Conservation (phyloP, 1,140 invertebrate species). For the Zaprionus davidi region DNA sequence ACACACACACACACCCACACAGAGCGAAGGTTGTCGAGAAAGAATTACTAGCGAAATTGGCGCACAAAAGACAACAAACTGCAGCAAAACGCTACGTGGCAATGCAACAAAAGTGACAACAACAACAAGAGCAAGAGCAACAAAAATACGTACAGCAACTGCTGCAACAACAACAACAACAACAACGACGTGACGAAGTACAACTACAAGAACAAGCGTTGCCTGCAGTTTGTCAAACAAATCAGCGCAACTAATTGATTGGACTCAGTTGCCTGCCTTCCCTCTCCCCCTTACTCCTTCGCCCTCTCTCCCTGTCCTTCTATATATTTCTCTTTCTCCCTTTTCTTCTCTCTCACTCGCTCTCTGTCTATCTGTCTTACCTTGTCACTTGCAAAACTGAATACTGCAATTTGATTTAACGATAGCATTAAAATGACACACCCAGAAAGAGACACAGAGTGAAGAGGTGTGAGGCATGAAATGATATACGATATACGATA, state of each 20-base stretch:
- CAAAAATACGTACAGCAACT: neutral
- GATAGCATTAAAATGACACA: slow-evolving; percentile 33
- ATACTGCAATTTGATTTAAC: slow-evolving; percentile 37
- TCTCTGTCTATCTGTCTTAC: neutral
- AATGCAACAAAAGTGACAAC: slow-evolving; percentile 27
- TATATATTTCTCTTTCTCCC: neutral
- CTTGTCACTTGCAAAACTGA: slow-evolving; percentile 23
- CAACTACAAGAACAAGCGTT: slow-evolving; percentile 2
- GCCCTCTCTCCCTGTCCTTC: no score
- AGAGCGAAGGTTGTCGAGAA: neutral
- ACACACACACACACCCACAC: slow-evolving; percentile 11
- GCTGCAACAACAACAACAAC: no score
- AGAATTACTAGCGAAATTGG: slow-evolving; percentile 40
- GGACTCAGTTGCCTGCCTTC: neutral
- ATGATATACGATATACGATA: neutral
- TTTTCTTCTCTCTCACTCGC: neutral
- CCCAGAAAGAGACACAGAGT: neutral
- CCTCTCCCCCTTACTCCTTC: neutral
- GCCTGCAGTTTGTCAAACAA: slow-evolving; percentile 55
- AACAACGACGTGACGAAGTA: neutral
- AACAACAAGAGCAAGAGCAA: neutral
- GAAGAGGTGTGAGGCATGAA: neutral
- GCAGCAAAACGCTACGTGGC: slow-evolving; percentile 46
- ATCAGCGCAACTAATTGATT: slow-evolving; percentile 59
- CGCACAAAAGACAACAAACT: slow-evolving; percentile 45